Base-by-base conservation (phyloP, 2,888 invertebrate genomes). In the Drosophila flavopinicola region DNA sequence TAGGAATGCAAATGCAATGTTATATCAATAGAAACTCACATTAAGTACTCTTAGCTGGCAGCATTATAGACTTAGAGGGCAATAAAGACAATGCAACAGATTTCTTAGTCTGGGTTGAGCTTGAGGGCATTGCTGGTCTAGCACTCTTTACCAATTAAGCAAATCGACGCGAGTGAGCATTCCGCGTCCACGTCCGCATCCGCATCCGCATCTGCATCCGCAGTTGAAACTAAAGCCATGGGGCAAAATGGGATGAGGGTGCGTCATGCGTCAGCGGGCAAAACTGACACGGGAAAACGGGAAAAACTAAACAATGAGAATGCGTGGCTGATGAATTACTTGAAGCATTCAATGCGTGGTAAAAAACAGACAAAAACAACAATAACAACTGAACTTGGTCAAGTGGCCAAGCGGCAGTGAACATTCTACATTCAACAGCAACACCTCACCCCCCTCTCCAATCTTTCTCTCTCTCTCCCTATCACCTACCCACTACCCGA, bases 261-360 rank as follows among this genome's bases (percentile, higher is more conserved):
- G n/a, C n/a, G 79, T 83, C 79, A 80, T 86, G 80, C 86, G 80
- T 86, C 65, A 86, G 86, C 52, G 86, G 54, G 33, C 37, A 38
- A 6, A 39, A 23, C 51, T 10, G 6, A 51, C 58, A 60, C 24
- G 15, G 20, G 42, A 47, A 51, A 56, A 20, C 27, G 41, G 48
- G 37, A n/a, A 30, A 56, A 64, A 49, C 47, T 29, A 54, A 75
- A 79, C 84, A 80, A 85, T 78, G 75, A 61, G 63, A 85, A 65
- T 80, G 86, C 86, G 79, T 80, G 47, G 60, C 85, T 82, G 83
- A 79, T 79, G 85, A 78, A 79, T 82, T 85, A 78, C 72, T 59
- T 54, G 85, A 45, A 69, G 51, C 33, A 58, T 48, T 48, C 51
- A 23, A 44, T 48, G 51, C 33, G 33, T 49, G 47, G 42, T 37